Evolutionary conservation across 2,113 vertebrate genomes (phyloP), one percentile per base, ranked within the genome.

Genomic region (Manacus vitellinus): DNA sequence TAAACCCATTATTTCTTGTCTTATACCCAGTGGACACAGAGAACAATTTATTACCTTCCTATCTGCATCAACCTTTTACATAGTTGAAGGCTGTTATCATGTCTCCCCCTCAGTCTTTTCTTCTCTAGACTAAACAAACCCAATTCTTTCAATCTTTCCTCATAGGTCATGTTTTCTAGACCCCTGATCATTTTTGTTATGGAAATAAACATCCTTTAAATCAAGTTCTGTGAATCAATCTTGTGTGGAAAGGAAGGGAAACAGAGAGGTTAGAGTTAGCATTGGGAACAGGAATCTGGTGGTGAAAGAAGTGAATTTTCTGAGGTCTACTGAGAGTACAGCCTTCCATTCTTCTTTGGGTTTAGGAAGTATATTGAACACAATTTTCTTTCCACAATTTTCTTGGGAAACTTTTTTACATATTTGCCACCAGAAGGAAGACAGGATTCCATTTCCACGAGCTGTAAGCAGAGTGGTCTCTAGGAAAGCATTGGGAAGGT

Each of bases 81-180:
- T 97, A 97, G 96, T 94, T 97, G 96, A 97, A 97, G 95, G 86
- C 94, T 97, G 96, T 96, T 97, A 97, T 97, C 96, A 97, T 97
- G 94, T 97, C 95, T 97, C 95, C 95, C 96, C 96, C 96, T 97
- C 95, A 95, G 93, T 92, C 96, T 97, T 97, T 96, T 95, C 96
- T 97, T 97, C 96, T 96, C 96, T 97, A 97, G 96, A 97, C 96
- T 97, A 97, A 97, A 97, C 96, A 97, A 97, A 97, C 96, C 91
- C 96, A 95, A 95, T 97, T 97, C 96, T 97, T 97, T 95, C 96
- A 97, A 97, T 97, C 96, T 97, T 97, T 97, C 95, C 96, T 97
- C 96, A 97, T 97, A 96, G 96, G 96, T 97, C 95, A 97, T 97
- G 96, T 97, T 97, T 97, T 97, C 93, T 96, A 92, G 95, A 97